Percentiles rank a stretch among this genome's conserved stretches.
These are phyloP conservation scores for Himalopsyche anomala DNA, from an alignment of 2,888 invertebrate genomes.

Conservation along the genomic window DNA sequence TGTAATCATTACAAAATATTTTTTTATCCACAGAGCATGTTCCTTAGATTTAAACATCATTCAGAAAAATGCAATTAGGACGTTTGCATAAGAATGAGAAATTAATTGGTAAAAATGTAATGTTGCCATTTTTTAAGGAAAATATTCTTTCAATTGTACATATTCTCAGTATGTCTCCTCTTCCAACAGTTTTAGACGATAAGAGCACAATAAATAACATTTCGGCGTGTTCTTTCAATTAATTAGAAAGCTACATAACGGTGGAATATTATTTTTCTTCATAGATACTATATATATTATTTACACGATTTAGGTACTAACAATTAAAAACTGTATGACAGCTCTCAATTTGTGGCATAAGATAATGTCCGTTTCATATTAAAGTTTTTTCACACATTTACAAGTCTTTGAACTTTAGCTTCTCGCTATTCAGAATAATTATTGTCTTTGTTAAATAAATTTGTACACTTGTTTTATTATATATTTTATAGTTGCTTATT, in stretches of 20 bases:
- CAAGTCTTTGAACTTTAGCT: constrained; percentile 8
- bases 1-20: too few relatives aligned
- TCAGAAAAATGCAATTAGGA: background rate
- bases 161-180: background rate
- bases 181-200: constrained; percentile 11
- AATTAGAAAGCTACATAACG: background rate
- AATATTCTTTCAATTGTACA: background rate
- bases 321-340: constrained; percentile 37
- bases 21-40: too few relatives aligned
- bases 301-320: constrained; percentile 17
- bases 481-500: background rate
- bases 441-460: constrained; percentile 20
- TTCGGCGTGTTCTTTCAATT: background rate
- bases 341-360: constrained; percentile 1
- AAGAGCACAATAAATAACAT: background rate
- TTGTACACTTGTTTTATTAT: background rate
- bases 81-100: constrained; percentile 12
- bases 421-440: constrained; percentile 9
- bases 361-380: constrained; percentile 21
- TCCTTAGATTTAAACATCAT: background rate
- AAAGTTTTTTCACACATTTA: constrained; percentile 41
- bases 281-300: background rate
- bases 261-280: constrained; percentile 7
- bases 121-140: background rate
- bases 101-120: too few relatives aligned